These are phyloP conservation scores for Phoxinus phoxinus DNA, from an alignment of 2,113 vertebrate species.

Conservation along the genomic window DNA sequence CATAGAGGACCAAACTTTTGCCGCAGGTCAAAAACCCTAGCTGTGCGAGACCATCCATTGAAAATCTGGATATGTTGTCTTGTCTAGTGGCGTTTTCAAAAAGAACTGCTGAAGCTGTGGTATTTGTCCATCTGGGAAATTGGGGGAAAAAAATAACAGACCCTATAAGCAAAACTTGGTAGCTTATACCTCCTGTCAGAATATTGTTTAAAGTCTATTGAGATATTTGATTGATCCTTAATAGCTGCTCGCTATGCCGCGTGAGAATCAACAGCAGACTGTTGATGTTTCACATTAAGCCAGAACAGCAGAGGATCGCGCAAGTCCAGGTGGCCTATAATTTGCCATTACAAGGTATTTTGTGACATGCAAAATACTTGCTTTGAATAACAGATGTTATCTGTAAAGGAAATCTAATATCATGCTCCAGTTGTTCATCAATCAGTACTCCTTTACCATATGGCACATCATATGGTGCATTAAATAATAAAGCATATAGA, in stretches of 20 bases:
- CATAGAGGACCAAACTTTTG: background rate
- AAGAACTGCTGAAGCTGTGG: background rate
- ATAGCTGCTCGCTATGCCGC: background rate
- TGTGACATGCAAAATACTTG: slow-evolving; percentile 65
- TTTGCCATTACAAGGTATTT: slow-evolving; percentile 65
- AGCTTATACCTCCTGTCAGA: background rate
- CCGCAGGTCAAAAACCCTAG: background rate
- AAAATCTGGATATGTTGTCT: background rate
- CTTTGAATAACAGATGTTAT: slow-evolving; percentile 69
- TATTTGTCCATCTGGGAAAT: slow-evolving; percentile 15
- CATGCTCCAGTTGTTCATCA: slow-evolving; percentile 12
- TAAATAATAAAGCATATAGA: slow-evolving; percentile 67
- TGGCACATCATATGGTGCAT: slow-evolving; percentile 62
- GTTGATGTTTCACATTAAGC: slow-evolving; percentile 24
- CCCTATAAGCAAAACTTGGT: background rate
- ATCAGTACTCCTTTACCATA: slow-evolving; percentile 1
- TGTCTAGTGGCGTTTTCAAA: background rate
- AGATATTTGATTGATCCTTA: background rate
- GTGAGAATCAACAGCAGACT: slow-evolving; percentile 32
- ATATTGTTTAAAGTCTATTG: slow-evolving; percentile 3
- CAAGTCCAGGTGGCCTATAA: slow-evolving; percentile 69
- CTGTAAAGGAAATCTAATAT: background rate
- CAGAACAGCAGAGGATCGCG: slow-evolving; percentile 34
- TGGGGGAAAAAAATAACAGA: background rate
- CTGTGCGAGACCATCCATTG: background rate